Conservation (phyloP, 1,140 invertebrate species). For the Eumeta japonica region DNA sequence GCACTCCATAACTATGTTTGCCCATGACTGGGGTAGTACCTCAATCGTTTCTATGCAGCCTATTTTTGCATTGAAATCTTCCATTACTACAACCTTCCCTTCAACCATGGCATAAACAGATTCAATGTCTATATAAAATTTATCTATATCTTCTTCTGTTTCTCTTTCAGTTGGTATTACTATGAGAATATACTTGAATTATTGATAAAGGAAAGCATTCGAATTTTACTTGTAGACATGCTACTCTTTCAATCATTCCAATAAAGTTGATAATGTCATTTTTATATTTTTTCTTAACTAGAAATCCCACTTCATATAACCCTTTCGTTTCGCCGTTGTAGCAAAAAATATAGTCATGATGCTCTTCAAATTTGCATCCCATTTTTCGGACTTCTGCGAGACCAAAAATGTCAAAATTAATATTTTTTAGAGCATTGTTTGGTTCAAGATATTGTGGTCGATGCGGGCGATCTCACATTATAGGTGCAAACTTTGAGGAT, state of each 20-base stretch:
- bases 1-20: too few species aligned
- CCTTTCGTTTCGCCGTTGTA: constrained; percentile 12
- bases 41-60: too few species aligned
- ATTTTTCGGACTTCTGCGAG: constrained; percentile 16
- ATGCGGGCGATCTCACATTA: constrained; percentile 18
- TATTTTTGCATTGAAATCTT: too few species aligned
- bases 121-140: too few species aligned
- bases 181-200: constrained; percentile 16
- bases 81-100: too few species aligned
- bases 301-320: constrained; percentile 14
- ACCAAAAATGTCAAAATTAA: constrained; percentile 17
- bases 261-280: constrained; percentile 11
- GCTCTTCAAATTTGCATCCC: constrained; percentile 14
- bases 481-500: constrained; percentile 15
- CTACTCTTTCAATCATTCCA: constrained; percentile 15
- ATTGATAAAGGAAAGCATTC: constrained; percentile 6
- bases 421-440: constrained; percentile 12
- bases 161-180: constrained; percentile 10
- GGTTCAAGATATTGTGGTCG: constrained; percentile 10
- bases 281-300: constrained; percentile 15
- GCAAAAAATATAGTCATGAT: constrained; percentile 16
- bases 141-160: constrained; percentile 11
- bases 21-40: too few species aligned
- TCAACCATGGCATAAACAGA: too few species aligned
- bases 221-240: constrained; percentile 12